These are phyloP conservation scores for Eupithecia abbreviata DNA, from an alignment of 2,888 invertebrate genomes.

Conservation along the genomic window DNA sequence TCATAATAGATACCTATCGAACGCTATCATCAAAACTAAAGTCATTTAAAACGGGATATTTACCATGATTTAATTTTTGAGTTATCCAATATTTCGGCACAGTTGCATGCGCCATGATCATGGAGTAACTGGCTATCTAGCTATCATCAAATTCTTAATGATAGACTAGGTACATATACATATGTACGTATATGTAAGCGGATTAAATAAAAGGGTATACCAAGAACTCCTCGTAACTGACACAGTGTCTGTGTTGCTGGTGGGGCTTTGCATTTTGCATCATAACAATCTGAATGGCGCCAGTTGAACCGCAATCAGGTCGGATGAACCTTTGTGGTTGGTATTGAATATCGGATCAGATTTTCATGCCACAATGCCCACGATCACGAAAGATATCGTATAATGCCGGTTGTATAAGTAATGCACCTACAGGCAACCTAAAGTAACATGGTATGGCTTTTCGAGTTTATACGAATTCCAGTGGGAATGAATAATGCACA, in stretches of 20 bases:
- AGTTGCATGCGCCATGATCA: no score
- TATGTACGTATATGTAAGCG: background rate
- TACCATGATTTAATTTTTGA: no score
- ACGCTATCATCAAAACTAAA: background rate
- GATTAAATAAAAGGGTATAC: background rate
- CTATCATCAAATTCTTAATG: background rate
- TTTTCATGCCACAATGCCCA: conserved; percentile 53
- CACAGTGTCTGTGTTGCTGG: background rate
- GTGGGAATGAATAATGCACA: background rate
- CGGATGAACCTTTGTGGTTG: conserved; percentile 64
- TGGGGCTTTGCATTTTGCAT: conserved; percentile 2
- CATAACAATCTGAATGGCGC: conserved; percentile 45
- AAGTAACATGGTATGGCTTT: background rate
- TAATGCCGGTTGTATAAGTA: background rate
- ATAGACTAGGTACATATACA: background rate
- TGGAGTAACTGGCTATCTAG: no score
- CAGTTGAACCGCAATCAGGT: conserved; percentile 66
- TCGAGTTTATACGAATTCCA: background rate
- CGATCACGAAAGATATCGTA: conserved; percentile 7
- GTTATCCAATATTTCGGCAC: no score
- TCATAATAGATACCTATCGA: background rate
- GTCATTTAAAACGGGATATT: no score
- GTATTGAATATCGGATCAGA: conserved; percentile 60
- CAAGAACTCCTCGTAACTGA: background rate
- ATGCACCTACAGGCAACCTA: background rate